Conservation (phyloP, 1,140 invertebrate genomes). For the Thalassaphorura encarpata region DNA sequence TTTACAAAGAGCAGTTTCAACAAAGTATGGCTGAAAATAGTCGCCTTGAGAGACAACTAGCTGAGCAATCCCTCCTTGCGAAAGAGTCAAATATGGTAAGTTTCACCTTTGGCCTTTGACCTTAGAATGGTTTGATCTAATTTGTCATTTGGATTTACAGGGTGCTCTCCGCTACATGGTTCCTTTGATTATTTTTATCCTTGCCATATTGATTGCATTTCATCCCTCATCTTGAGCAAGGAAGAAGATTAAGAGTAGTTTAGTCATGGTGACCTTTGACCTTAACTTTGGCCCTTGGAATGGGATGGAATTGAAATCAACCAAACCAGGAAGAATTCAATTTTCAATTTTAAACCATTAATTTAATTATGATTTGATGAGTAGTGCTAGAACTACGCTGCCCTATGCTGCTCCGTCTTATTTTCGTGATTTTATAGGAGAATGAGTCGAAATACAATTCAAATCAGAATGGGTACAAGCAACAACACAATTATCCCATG, state of each 20-base stretch:
- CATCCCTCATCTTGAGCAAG: slow-evolving; percentile 27
- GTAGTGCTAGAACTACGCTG: no score
- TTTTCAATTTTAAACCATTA: no score
- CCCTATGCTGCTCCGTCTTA: no score
- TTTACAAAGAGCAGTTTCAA: slow-evolving; percentile 27
- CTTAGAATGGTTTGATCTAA: slow-evolving; percentile 6
- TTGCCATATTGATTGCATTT: slow-evolving; percentile 29
- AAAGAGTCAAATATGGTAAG: slow-evolving; percentile 26
- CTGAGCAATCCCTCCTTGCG: slow-evolving; percentile 14
- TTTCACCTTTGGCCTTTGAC: neutral
- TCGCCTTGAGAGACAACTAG: slow-evolving; percentile 13
- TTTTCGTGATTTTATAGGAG: no score
- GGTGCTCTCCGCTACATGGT: slow-evolving; percentile 11
- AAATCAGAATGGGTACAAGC: no score
- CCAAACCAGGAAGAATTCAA: neutral
- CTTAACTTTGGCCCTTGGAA: no score
- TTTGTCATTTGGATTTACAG: slow-evolving; percentile 3
- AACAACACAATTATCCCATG: no score
- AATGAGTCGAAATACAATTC: no score
- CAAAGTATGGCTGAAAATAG: slow-evolving; percentile 15
- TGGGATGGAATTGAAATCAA: neutral
- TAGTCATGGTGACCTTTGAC: no score
- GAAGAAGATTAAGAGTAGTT: no score
- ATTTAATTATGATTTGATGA: no score
- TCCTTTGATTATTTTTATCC: slow-evolving; percentile 25